Evolutionary conservation across 2,888 invertebrate species (phyloP), one percentile per base, ranked within the genome.

Genomic region (Drosophila meridionalis): DNA sequence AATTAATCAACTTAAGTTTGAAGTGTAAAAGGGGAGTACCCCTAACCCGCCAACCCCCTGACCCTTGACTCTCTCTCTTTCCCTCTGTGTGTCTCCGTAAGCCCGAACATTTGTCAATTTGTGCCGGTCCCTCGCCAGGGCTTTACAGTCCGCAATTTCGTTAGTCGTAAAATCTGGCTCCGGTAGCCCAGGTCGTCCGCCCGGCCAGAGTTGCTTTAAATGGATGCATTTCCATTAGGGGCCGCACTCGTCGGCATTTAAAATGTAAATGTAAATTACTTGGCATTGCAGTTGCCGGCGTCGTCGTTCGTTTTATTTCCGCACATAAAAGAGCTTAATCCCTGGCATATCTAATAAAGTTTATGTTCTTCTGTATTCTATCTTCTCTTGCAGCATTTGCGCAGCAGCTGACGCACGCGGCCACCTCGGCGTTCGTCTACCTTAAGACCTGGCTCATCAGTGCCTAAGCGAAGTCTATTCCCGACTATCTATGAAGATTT

Each of bases 391-490:
- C 89, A 87, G 87, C 78, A 71, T 67, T 87, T 72, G 84, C 78
- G 42, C 77, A 70, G 77, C 89, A 78, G 63, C 53, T 87, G 30
- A 62, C 87, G n/a, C 57, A 82, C 47, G 62, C 68, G 65, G 89
- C 78, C 20, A 77, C 90, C 59, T 62, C 82, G 45, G 60, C 84
- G 30, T 86, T 91, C 63, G 67, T 91, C 50, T 84, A 89, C 70
- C 66, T 92, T 5, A 87, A 80, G 71, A 76, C 73, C 56, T 92
- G 92, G 92, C 76, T 92, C 60, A 86, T 86, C 64, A 89, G 80
- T 55, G 90, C 86, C 66, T 92, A 85, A 82, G 36, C 42, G 28
- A n/a, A 20, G 42, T 43, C 55, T 40, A 9, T 0, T 2, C 20
- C 11, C n/a, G n/a, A 42, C 12, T 40, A n/a, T 32, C 45, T 20